Evolutionary conservation across 2,113 vertebrate species (phyloP).

Genomic region (Loxodonta africana): DNA sequence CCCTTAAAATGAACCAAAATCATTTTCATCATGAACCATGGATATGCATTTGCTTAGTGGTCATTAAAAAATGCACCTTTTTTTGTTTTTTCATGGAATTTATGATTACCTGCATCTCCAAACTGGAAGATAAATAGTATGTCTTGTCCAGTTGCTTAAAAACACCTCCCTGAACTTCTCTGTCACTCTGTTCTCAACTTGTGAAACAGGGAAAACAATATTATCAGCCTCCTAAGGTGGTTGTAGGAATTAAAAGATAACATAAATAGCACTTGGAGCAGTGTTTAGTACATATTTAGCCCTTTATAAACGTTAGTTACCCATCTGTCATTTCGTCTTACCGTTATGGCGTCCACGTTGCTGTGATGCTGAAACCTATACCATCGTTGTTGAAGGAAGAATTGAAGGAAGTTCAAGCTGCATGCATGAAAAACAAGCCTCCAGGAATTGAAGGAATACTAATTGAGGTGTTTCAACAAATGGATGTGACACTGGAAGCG

Average conservation of each 20-base stretch:
- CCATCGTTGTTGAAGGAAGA: too few relatives aligned
- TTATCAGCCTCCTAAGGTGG: too few relatives aligned
- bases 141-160: neutral
- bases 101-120: neutral
- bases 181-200: fast-evolving
- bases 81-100: neutral
- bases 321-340: too few relatives aligned
- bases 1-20: neutral
- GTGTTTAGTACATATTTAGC: neutral
- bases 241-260: neutral
- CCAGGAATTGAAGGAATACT: too few relatives aligned
- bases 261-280: neutral
- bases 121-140: neutral
- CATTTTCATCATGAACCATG: neutral
- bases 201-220: neutral
- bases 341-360: too few relatives aligned
- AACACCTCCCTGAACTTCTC: neutral
- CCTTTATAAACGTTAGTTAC: neutral
- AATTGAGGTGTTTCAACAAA: too few relatives aligned
- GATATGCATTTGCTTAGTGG: neutral
- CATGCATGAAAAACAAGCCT: too few relatives aligned
- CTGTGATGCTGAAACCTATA: too few relatives aligned
- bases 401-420: too few relatives aligned
- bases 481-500: too few relatives aligned
- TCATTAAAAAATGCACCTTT: neutral